Percentiles rank a stretch among this genome's conserved stretches.
These are phyloP conservation scores for Tetanocera ferruginea DNA, from an alignment of 2,888 invertebrate species.

Conservation along the genomic window DNA sequence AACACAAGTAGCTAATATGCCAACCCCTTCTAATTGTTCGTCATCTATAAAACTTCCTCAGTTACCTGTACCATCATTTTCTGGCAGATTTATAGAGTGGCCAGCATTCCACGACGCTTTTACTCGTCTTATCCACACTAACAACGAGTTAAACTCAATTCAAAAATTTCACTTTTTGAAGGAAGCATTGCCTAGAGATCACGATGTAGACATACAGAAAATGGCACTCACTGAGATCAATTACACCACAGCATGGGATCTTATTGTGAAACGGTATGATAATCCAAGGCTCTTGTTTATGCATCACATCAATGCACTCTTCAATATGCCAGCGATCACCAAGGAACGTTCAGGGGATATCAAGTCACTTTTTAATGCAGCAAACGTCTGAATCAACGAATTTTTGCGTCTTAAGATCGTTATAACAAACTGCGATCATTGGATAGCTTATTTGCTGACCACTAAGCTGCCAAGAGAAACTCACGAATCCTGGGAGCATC, in stretches of 20 bases:
- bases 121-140: slow-evolving; percentile 20
- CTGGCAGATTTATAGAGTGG: slow-evolving; percentile 33
- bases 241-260: slow-evolving; percentile 25
- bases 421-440: slow-evolving; percentile 26
- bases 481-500: slow-evolving; percentile 33
- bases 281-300: slow-evolving; percentile 28
- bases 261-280: slow-evolving; percentile 25
- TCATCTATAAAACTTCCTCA: slow-evolving; percentile 16
- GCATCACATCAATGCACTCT: slow-evolving; percentile 35
- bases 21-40: neutral
- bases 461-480: slow-evolving; percentile 32
- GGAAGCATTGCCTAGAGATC: slow-evolving; percentile 8
- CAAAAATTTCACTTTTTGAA: slow-evolving; percentile 33
- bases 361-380: slow-evolving; percentile 7
- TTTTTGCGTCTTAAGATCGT: slow-evolving; percentile 17
- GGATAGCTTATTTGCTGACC: slow-evolving; percentile 31
- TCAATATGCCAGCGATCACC: neutral
- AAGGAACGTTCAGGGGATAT: slow-evolving; percentile 23
- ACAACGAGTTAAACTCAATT: slow-evolving; percentile 12
- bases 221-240: slow-evolving; percentile 27
- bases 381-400: slow-evolving; percentile 29
- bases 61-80: slow-evolving; percentile 30
- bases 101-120: slow-evolving; percentile 35
- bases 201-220: slow-evolving; percentile 20
- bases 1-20: neutral